These are phyloP conservation scores for Drosophila maculinotata DNA, from an alignment of 2,888 invertebrate species.

Conservation along the genomic window DNA sequence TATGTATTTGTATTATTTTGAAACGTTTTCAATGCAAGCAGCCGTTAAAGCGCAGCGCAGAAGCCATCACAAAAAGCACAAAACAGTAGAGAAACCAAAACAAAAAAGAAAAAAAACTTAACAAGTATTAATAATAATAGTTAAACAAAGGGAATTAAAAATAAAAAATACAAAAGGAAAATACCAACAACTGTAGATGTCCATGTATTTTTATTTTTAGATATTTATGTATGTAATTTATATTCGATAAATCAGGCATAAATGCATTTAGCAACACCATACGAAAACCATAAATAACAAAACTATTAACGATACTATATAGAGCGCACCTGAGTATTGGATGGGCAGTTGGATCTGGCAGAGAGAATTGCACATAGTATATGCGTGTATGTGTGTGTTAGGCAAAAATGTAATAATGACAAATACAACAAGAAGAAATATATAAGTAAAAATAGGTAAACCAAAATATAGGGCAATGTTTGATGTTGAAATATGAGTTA, in stretches of 20 bases:
- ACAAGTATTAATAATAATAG: conserved; percentile 56
- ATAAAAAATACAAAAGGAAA: conserved; percentile 27
- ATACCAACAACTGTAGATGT: conserved; percentile 60
- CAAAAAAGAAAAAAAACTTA: conserved; percentile 20
- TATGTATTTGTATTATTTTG: conserved; percentile 52
- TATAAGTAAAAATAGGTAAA: conserved; percentile 52
- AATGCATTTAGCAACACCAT: conserved; percentile 64
- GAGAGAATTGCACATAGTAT: conserved; percentile 25
- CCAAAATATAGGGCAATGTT: conserved; percentile 76
- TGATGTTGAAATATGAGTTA: conserved; percentile 77
- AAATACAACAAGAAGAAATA: conserved; percentile 58
- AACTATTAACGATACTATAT: conserved; percentile 21
- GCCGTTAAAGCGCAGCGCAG: conserved; percentile 61
- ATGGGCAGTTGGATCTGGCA: conserved; percentile 11
- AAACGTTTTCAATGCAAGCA: conserved; percentile 47
- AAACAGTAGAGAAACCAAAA: conserved; percentile 62
- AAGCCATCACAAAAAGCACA: conserved; percentile 75
- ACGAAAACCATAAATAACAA: conserved; percentile 34
- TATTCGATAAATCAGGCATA: conserved; percentile 72
- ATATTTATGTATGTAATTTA: conserved; percentile 76
- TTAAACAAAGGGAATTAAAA: conserved; percentile 28
- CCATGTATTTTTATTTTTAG: conserved; percentile 72
- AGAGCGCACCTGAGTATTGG: conserved; percentile 37
- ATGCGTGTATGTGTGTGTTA: conserved; percentile 30
- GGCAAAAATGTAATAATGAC: conserved; percentile 51